Conservation (phyloP, 2,113 vertebrate genomes). For the Centrocercus urophasianus region DNA sequence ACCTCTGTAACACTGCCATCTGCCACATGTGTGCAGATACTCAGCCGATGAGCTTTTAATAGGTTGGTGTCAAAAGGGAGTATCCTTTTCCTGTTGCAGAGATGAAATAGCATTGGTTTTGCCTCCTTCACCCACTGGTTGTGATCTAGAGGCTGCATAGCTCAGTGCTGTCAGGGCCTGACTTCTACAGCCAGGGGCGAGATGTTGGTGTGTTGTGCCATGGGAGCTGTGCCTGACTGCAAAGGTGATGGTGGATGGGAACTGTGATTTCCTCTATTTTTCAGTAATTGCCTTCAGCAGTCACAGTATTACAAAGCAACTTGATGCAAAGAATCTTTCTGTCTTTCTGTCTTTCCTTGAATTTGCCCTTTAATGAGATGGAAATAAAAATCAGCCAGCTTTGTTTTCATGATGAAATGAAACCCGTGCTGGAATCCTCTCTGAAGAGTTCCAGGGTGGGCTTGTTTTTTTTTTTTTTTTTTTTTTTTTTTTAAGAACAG, state of each 20-base stretch:
- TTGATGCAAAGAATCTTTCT: neutral
- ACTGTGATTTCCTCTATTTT: neutral
- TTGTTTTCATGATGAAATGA: neutral
- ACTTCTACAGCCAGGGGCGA: rapidly evolving
- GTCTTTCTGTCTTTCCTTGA: neutral
- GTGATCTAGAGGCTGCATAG: neutral
- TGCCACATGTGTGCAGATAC: neutral
- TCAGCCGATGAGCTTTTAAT: neutral
- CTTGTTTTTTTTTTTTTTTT: neutral
- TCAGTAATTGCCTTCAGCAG: neutral
- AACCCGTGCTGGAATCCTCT: neutral
- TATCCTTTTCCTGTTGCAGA: neutral
- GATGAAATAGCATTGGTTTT: neutral
- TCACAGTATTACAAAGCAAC: neutral
- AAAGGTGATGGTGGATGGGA: neutral
- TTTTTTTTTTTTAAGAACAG: neutral
- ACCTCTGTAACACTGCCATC: neutral
- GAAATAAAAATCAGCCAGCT: neutral
- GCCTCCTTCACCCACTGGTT: neutral
- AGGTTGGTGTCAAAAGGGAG: neutral
- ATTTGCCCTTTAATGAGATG: neutral
- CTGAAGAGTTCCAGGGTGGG: neutral
- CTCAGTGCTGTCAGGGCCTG: neutral
- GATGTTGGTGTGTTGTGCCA: rapidly evolving
- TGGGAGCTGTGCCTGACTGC: neutral